Base-by-base conservation (phyloP, 37 sponge, comb jelly and placozoan genomes). In the Cladorhizidae sp. region DNA sequence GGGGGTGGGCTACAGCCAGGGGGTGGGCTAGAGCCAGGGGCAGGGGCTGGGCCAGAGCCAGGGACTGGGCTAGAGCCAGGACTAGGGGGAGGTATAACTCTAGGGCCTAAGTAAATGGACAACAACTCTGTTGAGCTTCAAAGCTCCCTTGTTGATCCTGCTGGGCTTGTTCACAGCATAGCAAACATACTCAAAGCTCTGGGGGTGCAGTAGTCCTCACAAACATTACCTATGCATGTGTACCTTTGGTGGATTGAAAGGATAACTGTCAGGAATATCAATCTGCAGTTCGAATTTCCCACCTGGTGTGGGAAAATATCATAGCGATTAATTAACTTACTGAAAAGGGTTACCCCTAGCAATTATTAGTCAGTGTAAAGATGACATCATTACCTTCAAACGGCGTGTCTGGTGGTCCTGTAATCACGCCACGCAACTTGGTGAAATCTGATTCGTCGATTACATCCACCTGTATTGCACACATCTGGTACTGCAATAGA, bases 161-260 rank as follows among this genome's bases (percentile, higher is more conserved):
- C n/a, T n/a, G n/a, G n/a, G n/a, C n/a, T n/a, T n/a, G n/a, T n/a
- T n/a, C n/a, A n/a, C n/a, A n/a, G n/a, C n/a, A n/a, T n/a, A n/a
- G n/a, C n/a, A n/a, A n/a, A n/a, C n/a, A n/a, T n/a, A n/a, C n/a
- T n/a, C n/a, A n/a, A n/a, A n/a, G n/a, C n/a, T n/a, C n/a, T n/a
- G n/a, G n/a, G n/a, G n/a, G n/a, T n/a, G n/a, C n/a, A n/a, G n/a
- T n/a, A n/a, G n/a, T n/a, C n/a, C n/a, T n/a, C n/a, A n/a, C n/a
- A n/a, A n/a, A n/a, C n/a, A n/a, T n/a, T n/a, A n/a, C n/a, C n/a
- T n/a, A n/a, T n/a, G n/a, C n/a, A n/a, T n/a, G n/a, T 73, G 59
- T 32, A 94, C 97, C 80, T 95, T 95, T 31, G 99, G 99, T 25
- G 99, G 99, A 40, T 96, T 96, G 86, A 98, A 98, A 9, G 99